phyloP scores from a whole-genome alignment of 2,797 vertebrate genomes.

The Pyrocephalus nanus region DNA sequence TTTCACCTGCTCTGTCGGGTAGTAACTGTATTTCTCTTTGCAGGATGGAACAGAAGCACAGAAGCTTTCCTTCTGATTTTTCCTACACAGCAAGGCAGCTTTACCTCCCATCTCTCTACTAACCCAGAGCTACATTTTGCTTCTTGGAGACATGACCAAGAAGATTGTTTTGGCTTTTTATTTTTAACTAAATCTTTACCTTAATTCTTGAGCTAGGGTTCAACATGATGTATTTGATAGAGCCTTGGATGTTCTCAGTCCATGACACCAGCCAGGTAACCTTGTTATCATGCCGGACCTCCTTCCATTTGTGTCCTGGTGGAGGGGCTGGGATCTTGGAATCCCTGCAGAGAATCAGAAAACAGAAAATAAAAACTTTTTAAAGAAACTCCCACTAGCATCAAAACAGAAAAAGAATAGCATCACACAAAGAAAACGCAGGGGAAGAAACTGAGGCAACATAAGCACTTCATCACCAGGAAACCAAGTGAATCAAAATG shows the following conservation, averaged over 20 bases:
- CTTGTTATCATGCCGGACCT: constrained; percentile 94
- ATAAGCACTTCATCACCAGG: background rate
- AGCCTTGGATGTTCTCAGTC: constrained; percentile 97
- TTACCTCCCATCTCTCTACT: background rate
- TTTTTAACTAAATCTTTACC: constrained; percentile 71
- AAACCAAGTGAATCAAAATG: background rate
- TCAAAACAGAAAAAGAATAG: background rate
- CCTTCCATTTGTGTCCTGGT: constrained; percentile 92
- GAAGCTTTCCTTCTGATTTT: background rate
- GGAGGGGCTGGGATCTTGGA: constrained; percentile 90
- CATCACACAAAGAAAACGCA: background rate
- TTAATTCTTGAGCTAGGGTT: constrained; percentile 97
- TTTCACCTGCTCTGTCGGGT: background rate
- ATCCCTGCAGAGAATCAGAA: constrained; percentile 78
- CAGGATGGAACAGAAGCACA: background rate
- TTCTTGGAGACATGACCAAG: background rate
- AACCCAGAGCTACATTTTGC: background rate
- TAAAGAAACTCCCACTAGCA: background rate
- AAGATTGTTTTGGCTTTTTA: background rate
- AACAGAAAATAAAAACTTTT: background rate
- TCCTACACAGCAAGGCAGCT: background rate
- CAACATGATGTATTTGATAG: constrained; percentile 98
- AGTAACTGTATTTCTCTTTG: background rate
- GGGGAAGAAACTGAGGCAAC: background rate
- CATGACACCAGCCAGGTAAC: constrained; percentile 97